Evolutionary conservation across 1,140 invertebrate genomes (phyloP).

Genomic region (Drosophila albomicans): DNA sequence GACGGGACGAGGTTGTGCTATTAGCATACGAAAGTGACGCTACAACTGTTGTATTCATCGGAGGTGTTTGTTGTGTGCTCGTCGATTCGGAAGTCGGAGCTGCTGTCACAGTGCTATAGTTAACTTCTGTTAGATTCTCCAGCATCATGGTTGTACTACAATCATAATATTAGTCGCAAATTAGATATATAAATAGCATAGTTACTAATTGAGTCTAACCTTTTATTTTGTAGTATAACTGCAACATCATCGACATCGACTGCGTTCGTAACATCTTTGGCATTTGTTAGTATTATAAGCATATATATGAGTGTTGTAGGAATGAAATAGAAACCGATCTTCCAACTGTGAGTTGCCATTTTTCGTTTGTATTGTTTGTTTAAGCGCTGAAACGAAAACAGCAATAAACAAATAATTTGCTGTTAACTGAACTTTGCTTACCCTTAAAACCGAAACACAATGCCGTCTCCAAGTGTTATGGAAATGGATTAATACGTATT

Average conservation of each 20-base stretch:
- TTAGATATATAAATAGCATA: neutral
- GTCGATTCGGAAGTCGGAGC: neutral
- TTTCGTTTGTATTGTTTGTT: neutral
- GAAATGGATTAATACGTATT: slow-evolving; percentile 7
- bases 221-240: slow-evolving; percentile 3
- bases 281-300: slow-evolving; percentile 14
- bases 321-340: neutral
- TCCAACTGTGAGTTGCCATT: slow-evolving; percentile 19
- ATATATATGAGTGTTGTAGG: slow-evolving; percentile 28
- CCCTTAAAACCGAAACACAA: slow-evolving; percentile 3
- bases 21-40: slow-evolving; percentile 10
- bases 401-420: slow-evolving; percentile 7
- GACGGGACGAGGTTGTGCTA: slow-evolving; percentile 10
- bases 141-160: slow-evolving; percentile 10
- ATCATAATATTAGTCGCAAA: neutral
- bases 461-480: neutral
- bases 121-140: neutral
- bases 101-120: slow-evolving; percentile 7
- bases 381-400: slow-evolving; percentile 32
- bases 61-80: slow-evolving; percentile 4
- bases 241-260: neutral
- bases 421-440: slow-evolving; percentile 3
- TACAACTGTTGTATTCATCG: neutral
- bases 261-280: slow-evolving; percentile 20
- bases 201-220: slow-evolving; percentile 3